Evolutionary conservation across 2,797 vertebrate genomes (phyloP), one percentile per base, ranked within the genome.

Genomic region (Danio kyathit): DNA sequence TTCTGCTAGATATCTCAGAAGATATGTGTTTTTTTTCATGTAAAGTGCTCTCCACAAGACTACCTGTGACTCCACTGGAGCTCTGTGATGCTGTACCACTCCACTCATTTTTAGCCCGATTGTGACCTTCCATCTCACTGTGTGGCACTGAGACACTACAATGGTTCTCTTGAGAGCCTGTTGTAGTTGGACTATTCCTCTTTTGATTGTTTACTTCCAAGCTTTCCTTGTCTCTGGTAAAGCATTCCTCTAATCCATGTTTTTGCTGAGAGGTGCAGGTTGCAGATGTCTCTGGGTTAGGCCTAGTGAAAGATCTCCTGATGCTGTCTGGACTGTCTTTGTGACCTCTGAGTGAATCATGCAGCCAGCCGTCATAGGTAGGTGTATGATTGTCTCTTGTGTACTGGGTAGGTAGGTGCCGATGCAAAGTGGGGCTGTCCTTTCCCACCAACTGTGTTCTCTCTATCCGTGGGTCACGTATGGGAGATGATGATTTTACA

Each of bases 31-130:
- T 91, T 85, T 88, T 87, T 76, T 92, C 90, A 77, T 73, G 70
- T 29, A 79, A 88, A 12, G 72, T 87, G 49, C 84, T 82, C 54
- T 90, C 89, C 43, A 81, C 86, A 17, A 91, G 54, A 67, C 90
- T 93, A 51, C 90, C 91, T 9, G 90, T 93, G 41, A 94, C 91
- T 61, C 94, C 92, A n/a, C 92, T 93, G 85, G 91, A 93, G 82
- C 91, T 92, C 40, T 92, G 91, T 77, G 92, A 90, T 0, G 75
- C 54, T 2, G 74, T 61, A 13, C 80, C 79, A 5, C 84, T 89
- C 44, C 77, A 84, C 48, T 92, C 89, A 83, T 51, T 83, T 66
- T 74, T 72, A 40, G 19, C 40, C n/a, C 69, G 87, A 19, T 48
- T 52, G 12, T 91, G 89, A 70, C 84, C 85, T 10, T 73, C 88